Conservation (phyloP, 2,797 vertebrate species). For the Fringilla coelebs region DNA sequence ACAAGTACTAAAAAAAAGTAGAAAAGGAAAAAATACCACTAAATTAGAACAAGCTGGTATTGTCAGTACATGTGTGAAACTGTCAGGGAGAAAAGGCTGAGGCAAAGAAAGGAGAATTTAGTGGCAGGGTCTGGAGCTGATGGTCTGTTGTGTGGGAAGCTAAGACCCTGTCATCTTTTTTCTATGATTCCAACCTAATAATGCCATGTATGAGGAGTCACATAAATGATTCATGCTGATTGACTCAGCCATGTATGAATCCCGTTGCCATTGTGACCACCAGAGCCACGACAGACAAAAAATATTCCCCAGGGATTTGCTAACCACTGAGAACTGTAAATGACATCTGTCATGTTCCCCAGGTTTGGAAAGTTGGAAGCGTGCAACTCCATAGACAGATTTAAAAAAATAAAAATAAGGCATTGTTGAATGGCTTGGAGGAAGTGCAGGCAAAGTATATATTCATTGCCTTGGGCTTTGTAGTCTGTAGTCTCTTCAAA, state of each 20-base stretch:
- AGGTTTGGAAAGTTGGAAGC: neutral
- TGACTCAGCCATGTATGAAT: slow-evolving; percentile 32
- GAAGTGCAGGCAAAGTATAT: neutral
- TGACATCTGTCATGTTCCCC: neutral
- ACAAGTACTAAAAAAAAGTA: neutral
- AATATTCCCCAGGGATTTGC: slow-evolving; percentile 3
- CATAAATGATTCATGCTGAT: slow-evolving; percentile 51
- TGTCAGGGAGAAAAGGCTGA: neutral
- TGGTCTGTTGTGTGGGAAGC: neutral
- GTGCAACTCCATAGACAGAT: neutral
- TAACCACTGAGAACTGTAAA: neutral
- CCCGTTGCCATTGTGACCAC: slow-evolving; percentile 25
- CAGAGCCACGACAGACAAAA: neutral
- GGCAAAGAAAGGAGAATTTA: neutral
- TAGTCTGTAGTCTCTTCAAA: neutral
- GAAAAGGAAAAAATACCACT: neutral
- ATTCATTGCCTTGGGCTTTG: neutral
- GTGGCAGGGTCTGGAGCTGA: neutral
- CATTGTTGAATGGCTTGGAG: neutral
- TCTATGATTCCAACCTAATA: slow-evolving; percentile 39
- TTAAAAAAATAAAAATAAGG: neutral
- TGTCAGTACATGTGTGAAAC: neutral
- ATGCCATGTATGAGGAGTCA: slow-evolving; percentile 21
- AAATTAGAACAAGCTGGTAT: neutral
- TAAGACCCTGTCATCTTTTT: neutral